phyloP scores from a whole-genome alignment of 2,797 vertebrate genomes.

The Bradypodion pumilum region DNA sequence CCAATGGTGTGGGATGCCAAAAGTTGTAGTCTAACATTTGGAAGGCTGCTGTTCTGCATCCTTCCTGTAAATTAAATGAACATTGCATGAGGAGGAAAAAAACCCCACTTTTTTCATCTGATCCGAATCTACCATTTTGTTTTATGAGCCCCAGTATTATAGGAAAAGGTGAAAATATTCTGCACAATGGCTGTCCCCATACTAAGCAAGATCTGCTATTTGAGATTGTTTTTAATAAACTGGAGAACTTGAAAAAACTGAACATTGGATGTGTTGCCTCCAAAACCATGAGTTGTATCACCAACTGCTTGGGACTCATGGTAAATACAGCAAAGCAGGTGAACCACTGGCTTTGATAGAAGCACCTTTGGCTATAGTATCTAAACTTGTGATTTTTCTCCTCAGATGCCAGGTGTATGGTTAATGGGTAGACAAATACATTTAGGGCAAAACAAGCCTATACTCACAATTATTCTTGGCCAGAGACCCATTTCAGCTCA shows the following conservation, averaged over 20 bases:
- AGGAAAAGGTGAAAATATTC: background rate
- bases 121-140: background rate
- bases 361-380: background rate
- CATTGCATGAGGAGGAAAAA: background rate
- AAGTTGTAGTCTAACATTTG: background rate
- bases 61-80: background rate
- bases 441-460: background rate
- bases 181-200: background rate
- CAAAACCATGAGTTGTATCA: background rate
- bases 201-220: background rate
- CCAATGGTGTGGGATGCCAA: background rate
- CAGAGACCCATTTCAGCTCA: no score
- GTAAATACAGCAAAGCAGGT: background rate
- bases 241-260: background rate
- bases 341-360: background rate
- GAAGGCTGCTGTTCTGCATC: background rate
- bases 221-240: no score
- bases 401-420: background rate
- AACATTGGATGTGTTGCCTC: background rate
- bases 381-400: background rate
- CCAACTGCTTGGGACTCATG: background rate
- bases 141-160: background rate
- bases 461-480: background rate
- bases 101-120: background rate
- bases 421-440: background rate